Evolutionary conservation across 2,888 invertebrate genomes (phyloP).

Genomic region (Chloroclystis v-ata): DNA sequence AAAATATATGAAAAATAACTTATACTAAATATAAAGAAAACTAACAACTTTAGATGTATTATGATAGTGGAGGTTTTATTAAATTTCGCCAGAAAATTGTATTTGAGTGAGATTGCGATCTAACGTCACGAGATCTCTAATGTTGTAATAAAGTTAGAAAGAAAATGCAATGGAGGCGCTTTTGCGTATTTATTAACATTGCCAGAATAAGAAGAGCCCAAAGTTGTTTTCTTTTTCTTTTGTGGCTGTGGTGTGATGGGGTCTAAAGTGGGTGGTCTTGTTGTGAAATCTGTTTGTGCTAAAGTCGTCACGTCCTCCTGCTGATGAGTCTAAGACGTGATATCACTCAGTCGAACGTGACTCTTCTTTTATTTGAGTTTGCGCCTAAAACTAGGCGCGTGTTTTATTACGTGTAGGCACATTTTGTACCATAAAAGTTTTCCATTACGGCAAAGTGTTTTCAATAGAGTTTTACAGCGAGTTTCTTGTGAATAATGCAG

Average conservation of each 20-base stretch:
- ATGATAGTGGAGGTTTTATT: constrained; percentile 32
- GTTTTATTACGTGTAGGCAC: constrained; percentile 4
- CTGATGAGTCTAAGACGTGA: constrained; percentile 77
- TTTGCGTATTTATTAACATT: constrained; percentile 71
- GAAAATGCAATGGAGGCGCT: constrained; percentile 60
- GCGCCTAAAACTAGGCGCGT: constrained; percentile 45
- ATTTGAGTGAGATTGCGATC: constrained; percentile 61
- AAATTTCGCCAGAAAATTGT: constrained; percentile 61
- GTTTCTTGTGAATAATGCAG: no score
- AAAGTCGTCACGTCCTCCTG: constrained; percentile 75
- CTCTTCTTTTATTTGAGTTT: constrained; percentile 63
- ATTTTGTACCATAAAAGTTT: neutral
- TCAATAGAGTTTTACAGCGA: no score
- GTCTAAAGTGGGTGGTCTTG: constrained; percentile 51
- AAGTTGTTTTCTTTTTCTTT: constrained; percentile 39
- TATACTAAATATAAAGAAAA: no score
- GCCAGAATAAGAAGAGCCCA: constrained; percentile 51
- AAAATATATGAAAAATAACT: no score
- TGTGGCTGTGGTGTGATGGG: constrained; percentile 37
- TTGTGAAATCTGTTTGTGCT: constrained; percentile 74
- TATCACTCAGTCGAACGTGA: constrained; percentile 76
- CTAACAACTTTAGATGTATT: neutral
- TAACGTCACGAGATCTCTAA: constrained; percentile 72
- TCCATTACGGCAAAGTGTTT: neutral
- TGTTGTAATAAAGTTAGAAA: constrained; percentile 74